Evolutionary conservation across 1,140 invertebrate genomes (phyloP), one percentile per base, ranked within the genome.

Genomic region (Brachionus plicatilis): DNA sequence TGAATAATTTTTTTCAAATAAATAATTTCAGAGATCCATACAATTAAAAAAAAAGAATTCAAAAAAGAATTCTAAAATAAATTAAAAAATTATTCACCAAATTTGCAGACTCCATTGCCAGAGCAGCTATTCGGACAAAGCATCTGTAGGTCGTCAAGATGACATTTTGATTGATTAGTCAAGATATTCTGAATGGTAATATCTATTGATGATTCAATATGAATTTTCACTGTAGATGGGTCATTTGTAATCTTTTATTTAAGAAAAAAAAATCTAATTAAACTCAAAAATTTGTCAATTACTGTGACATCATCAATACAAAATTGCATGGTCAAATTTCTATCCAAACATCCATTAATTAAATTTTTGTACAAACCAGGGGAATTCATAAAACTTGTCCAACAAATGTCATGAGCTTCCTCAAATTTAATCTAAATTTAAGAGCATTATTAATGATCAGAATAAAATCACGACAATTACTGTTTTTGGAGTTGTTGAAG

Each of bases 141-240:
- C 20, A 76, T 27, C 14, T 53, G 20, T 5, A 76, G 20, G 53
- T 76, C n/a, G 24, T 14, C 27, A 14, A 14, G 14, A 72, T 76
- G 11, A 50, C 72, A 76, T 14, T 76, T 76, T 47, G 43, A n/a
- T 6, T 76, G 43, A 76, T 50, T 50, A 11, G 41, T 50, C 27
- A 76, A 27, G 0, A 50, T 76, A 29, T 50, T 76, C 33, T 50
- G 72, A 50, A 76, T 76, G 33, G 27, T 50, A 11, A 76, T 29
- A 50, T 76, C 72, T 27, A 50, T 76, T 24, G 72, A 47, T 29
- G 72, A 47, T 76, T 76, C 43, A 1, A 76, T 76, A 27, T 76
- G 72, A 76, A 20, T 50, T 17, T 76, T 50, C 20, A 76, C 47
- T 29, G 50, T 5, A 50, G 43, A 47, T 11, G 37, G n/a, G 37